Evolutionary conservation across 2,113 vertebrate genomes (phyloP), one percentile per base, ranked within the genome.

Genomic region (Parotia lawesii): DNA sequence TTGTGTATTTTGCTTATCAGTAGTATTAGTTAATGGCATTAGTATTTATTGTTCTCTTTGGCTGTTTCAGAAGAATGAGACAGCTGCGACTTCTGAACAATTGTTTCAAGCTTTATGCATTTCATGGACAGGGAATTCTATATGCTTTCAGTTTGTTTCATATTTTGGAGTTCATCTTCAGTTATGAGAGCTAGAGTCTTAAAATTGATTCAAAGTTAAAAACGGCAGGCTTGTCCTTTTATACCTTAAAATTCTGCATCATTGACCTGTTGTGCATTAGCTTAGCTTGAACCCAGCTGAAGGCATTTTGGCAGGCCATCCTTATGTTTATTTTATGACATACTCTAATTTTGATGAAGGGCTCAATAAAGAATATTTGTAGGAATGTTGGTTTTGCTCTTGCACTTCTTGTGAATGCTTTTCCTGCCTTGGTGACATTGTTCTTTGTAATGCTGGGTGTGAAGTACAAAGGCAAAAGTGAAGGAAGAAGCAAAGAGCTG

Each of bases 41-140:
- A 47, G 16, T 51, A 37, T 51, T 85, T 94, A 37, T 72, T 61
- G 29, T 89, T 78, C 38, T 81, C 28, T 50, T 16, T 67, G 47
- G 9, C 13, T 62, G 11, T 47, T 65, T 9, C 23, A 82, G 58
- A 60, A 67, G 38, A 85, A 38, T 1, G 2, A 80, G 54, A 73
- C 40, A 62, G 20, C 54, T 83, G 15, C 12, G 56, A 56, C 35
- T 76, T 66, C 3, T 5, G 53, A 81, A 31, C 14, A n/a, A 19
- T 51, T 62, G 33, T 56, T 85, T 64, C n/a, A 71, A 35, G 35
- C 35, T 73, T 73, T 71, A 24, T 90, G 25, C 38, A 45, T 64
- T 70, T 44, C 4, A 1, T 4, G 10, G 53, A 31, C 31, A 37
- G 12, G 23, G 37, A 58, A 15, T 2, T 2, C 25, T 74, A 0